phyloP scores from a whole-genome alignment of 2,797 vertebrate species.

The Thamnophis elegans region DNA sequence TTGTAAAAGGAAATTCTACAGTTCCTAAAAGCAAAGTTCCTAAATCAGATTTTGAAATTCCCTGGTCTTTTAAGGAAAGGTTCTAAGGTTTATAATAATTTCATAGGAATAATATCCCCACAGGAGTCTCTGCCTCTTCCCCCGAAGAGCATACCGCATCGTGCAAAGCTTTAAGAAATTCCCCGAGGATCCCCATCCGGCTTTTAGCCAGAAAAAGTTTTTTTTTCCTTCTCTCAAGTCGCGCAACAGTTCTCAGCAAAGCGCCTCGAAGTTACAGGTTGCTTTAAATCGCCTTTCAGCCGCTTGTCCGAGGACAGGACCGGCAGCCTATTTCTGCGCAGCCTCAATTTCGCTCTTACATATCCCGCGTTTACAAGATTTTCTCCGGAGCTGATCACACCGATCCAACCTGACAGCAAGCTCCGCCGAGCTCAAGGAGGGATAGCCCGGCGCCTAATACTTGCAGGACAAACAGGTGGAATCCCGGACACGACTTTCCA shows the following conservation, averaged over 20 bases:
- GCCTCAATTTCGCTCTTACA: conserved; percentile 47
- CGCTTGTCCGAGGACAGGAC: background rate
- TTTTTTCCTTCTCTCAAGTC: background rate
- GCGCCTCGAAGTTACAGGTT: background rate
- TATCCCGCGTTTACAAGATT: conserved; percentile 60
- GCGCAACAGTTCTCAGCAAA: background rate
- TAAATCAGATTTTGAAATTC: conserved; percentile 7
- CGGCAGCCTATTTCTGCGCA: conserved; percentile 38
- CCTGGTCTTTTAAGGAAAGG: background rate
- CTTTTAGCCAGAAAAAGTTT: fast-evolving
- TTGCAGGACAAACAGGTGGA: conserved; percentile 40
- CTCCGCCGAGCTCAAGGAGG: conserved; percentile 59
- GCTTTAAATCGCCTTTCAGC: conserved; percentile 47
- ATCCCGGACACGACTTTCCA: background rate
- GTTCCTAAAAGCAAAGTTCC: background rate
- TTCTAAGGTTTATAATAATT: background rate
- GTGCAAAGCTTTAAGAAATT: background rate
- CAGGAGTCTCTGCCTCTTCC: background rate
- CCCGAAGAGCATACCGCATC: background rate
- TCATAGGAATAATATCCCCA: background rate
- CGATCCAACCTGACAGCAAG: conserved; percentile 66
- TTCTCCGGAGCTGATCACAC: conserved; percentile 61
- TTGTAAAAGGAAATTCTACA: conserved; percentile 8
- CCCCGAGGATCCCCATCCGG: too few species aligned
- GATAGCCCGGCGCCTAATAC: conserved; percentile 52